Conservation (phyloP, 2,888 invertebrate genomes). For the Cryptosula pallasiana region DNA sequence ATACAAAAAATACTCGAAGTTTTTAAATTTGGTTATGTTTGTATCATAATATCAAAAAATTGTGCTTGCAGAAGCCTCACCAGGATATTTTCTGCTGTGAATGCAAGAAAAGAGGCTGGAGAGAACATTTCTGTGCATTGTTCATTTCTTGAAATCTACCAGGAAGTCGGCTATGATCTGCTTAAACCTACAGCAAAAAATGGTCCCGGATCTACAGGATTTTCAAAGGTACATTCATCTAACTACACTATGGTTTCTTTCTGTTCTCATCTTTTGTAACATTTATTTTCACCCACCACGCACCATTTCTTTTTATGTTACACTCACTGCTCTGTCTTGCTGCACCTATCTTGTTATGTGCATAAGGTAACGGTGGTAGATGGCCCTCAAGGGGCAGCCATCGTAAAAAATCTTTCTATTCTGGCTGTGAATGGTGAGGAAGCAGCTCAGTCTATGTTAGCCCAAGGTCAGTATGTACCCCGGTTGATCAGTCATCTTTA, state of each 20-base stretch:
- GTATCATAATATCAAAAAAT: no score
- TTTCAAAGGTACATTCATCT: slow-evolving; percentile 48
- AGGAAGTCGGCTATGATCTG: slow-evolving; percentile 48
- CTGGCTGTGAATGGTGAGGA: slow-evolving; percentile 46
- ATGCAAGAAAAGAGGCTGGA: slow-evolving; percentile 32
- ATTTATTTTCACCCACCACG: no score
- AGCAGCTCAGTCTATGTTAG: slow-evolving; percentile 43
- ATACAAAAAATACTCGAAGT: no score
- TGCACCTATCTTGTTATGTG: no score
- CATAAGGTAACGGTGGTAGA: slow-evolving; percentile 43
- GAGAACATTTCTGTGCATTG: slow-evolving; percentile 43
- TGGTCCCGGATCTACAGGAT: slow-evolving; percentile 38
- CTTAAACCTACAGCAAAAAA: slow-evolving; percentile 39
- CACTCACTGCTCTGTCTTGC: no score
- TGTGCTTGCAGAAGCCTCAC: slow-evolving; percentile 38
- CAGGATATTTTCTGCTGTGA: slow-evolving; percentile 42
- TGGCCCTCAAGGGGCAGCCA: slow-evolving; percentile 38
- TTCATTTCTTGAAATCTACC: slow-evolving; percentile 48
- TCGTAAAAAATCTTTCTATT: slow-evolving; percentile 41
- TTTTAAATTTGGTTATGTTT: no score
- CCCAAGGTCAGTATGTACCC: slow-evolving; percentile 30
- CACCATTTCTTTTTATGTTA: no score
- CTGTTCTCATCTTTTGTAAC: no score
- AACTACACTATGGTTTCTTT: no score
- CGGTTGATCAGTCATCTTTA: no score